Conservation (phyloP, 2,797 vertebrate genomes). For the Arrhamphus sclerolepis region DNA sequence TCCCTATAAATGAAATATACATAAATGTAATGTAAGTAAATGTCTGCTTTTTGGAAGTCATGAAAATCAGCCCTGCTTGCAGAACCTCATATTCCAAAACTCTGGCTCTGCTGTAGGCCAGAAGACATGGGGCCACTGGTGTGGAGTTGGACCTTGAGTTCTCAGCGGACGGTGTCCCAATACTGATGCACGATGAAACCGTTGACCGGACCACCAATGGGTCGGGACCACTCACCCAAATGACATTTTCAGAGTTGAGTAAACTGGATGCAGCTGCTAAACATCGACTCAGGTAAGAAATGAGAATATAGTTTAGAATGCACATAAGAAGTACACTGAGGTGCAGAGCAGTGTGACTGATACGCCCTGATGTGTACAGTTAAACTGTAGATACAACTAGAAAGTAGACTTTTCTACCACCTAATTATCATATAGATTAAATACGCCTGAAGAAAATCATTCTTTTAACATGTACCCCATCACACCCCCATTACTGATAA, state of each 20-base stretch:
- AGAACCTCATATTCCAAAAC: neutral
- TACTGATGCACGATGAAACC: conserved; percentile 94
- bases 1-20: too few species aligned
- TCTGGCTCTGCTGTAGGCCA: conserved; percentile 80
- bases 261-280: conserved; percentile 91
- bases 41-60: neutral
- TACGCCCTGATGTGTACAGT: too few species aligned
- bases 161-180: conserved; percentile 88
- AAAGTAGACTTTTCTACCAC: too few species aligned
- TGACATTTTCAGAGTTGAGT: conserved; percentile 84
- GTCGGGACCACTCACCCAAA: conserved; percentile 82
- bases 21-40: too few species aligned
- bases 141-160: conserved; percentile 96
- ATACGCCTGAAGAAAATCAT: too few species aligned
- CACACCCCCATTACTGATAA: too few species aligned
- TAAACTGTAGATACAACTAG: too few species aligned
- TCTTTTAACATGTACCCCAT: too few species aligned
- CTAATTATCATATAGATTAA: too few species aligned
- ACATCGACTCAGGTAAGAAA: conserved; percentile 86
- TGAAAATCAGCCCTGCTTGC: neutral
- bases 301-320: neutral
- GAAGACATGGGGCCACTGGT: conserved; percentile 88
- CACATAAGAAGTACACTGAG: too few species aligned
- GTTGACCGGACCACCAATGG: conserved; percentile 93
- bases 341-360: too few species aligned